Conservation (phyloP, 1,140 invertebrate genomes). For the Samia ricini region DNA sequence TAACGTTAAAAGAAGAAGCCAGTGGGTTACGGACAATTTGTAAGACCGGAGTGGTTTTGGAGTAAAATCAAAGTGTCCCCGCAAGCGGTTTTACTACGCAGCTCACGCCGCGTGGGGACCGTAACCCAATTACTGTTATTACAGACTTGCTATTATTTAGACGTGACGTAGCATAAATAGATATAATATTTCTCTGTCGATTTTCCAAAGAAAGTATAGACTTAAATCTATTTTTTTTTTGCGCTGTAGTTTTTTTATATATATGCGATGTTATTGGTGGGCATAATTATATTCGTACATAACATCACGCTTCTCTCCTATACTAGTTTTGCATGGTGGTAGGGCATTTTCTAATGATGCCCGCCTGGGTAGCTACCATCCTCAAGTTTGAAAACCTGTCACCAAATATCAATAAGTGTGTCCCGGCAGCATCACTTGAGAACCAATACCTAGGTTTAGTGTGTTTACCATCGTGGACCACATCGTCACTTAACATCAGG, state of each 20-base stretch:
- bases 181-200: neutral
- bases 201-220: too few relatives aligned
- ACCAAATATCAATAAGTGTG: too few relatives aligned
- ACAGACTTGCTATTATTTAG: constrained; percentile 30
- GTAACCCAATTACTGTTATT: constrained; percentile 56
- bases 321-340: too few relatives aligned
- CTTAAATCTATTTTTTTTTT: neutral
- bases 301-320: too few relatives aligned
- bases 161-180: constrained; percentile 12
- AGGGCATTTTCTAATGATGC: too few relatives aligned
- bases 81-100: constrained; percentile 32
- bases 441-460: too few relatives aligned
- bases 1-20: constrained; percentile 5
- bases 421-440: too few relatives aligned
- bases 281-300: neutral
- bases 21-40: constrained; percentile 23
- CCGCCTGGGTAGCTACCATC: too few relatives aligned
- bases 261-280: neutral
- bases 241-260: neutral
- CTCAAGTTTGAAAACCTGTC: too few relatives aligned
- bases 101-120: constrained; percentile 36
- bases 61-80: constrained; percentile 50
- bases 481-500: too few relatives aligned
- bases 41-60: constrained; percentile 22
- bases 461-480: too few relatives aligned